Percentiles rank a stretch among this genome's conserved stretches.
These are phyloP conservation scores for Dryadula phaetusa DNA, from an alignment of 2,888 invertebrate species.

Conservation along the genomic window DNA sequence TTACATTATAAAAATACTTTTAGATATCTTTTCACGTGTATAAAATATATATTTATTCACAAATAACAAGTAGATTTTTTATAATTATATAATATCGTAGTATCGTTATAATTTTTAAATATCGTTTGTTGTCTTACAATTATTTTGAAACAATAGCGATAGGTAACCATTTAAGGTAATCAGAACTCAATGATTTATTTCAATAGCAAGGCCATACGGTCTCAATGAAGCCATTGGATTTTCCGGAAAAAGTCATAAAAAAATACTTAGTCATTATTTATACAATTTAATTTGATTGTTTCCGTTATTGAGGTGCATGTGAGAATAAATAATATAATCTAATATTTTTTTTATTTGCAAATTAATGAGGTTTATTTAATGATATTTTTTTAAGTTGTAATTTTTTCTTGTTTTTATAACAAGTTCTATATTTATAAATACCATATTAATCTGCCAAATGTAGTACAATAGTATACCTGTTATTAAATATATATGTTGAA, in stretches of 20 bases:
- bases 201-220: slow-evolving; percentile 34
- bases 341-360: background rate
- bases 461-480: too few species aligned
- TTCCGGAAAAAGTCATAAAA: slow-evolving; percentile 33
- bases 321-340: background rate
- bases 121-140: slow-evolving; percentile 14
- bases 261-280: slow-evolving; percentile 6
- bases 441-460: too few species aligned
- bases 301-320: slow-evolving; percentile 8
- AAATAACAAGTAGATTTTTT: too few species aligned
- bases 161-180: slow-evolving; percentile 32
- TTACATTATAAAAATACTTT: too few species aligned
- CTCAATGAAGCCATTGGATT: slow-evolving; percentile 25
- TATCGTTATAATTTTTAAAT: background rate
- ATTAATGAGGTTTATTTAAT: background rate
- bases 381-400: background rate
- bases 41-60: too few species aligned
- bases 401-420: too few species aligned
- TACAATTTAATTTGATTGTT: background rate
- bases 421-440: too few species aligned
- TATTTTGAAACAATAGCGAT: slow-evolving; percentile 28
- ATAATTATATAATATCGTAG: background rate
- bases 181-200: slow-evolving; percentile 36
- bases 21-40: background rate
- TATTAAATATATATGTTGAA: too few species aligned